Evolutionary conservation across 2,113 vertebrate species (phyloP).

Genomic region (Oryzias woworae): DNA sequence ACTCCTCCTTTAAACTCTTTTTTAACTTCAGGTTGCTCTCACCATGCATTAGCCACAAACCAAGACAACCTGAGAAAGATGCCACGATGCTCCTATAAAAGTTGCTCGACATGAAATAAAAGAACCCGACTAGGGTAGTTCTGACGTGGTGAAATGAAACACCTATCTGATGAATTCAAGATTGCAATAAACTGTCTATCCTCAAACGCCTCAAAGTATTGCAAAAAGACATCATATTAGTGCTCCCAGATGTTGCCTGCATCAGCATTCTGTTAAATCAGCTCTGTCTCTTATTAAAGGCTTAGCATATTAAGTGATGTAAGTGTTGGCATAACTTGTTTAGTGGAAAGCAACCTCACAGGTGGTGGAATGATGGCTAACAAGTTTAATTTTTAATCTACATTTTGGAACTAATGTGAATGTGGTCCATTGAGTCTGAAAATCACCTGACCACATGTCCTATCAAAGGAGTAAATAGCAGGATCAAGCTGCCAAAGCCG

Average conservation of each 20-base stretch:
- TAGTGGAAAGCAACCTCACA: slow-evolving; percentile 36
- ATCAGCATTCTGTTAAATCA: slow-evolving; percentile 53
- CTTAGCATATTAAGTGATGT: slow-evolving; percentile 55
- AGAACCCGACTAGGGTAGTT: neutral
- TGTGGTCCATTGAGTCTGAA: slow-evolving; percentile 32
- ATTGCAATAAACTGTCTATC: neutral
- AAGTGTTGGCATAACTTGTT: slow-evolving; percentile 55
- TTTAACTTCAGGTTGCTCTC: neutral
- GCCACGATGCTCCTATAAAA: slow-evolving; percentile 12
- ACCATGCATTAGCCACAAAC: neutral
- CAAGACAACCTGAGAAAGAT: neutral
- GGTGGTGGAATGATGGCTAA: slow-evolving; percentile 37
- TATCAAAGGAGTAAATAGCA: slow-evolving; percentile 39
- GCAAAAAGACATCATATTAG: slow-evolving; percentile 7
- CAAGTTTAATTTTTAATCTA: slow-evolving; percentile 60
- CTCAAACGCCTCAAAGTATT: slow-evolving; percentile 32
- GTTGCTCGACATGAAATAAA: neutral
- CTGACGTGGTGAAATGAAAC: neutral
- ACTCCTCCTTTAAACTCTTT: neutral
- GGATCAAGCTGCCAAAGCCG: slow-evolving; percentile 49
- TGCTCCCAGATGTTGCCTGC: slow-evolving; percentile 39
- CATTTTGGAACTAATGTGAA: slow-evolving; percentile 20
- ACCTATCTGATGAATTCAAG: too few relatives aligned
- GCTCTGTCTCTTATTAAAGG: slow-evolving; percentile 50
- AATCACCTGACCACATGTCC: slow-evolving; percentile 47